Conservation (phyloP, 2,113 vertebrate species). For the Channa maculata region DNA sequence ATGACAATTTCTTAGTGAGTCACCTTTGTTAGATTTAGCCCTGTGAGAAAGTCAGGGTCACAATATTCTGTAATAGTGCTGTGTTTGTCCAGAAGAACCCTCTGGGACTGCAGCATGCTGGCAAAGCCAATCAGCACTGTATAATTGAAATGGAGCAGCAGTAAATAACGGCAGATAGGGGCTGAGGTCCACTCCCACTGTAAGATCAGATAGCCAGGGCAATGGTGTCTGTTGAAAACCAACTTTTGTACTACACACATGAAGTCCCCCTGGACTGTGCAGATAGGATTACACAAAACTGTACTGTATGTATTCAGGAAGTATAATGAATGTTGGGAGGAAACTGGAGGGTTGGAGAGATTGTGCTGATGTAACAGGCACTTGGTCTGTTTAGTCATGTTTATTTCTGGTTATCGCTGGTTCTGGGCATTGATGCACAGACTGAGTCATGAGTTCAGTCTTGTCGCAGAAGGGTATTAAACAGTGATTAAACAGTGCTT, state of each 20-base stretch:
- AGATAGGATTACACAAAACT: conserved; percentile 40
- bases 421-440: not conserved
- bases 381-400: conserved; percentile 1
- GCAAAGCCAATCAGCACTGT: conserved; percentile 53
- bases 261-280: conserved; percentile 40
- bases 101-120: conserved; percentile 38
- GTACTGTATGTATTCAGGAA: conserved; percentile 59
- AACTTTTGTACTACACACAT: conserved; percentile 35
- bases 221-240: conserved; percentile 54
- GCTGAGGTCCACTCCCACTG: conserved; percentile 31
- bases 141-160: conserved; percentile 66
- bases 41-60: conserved; percentile 21
- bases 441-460: not conserved
- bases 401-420: not conserved
- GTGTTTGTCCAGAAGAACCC: conserved; percentile 53
- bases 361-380: not conserved
- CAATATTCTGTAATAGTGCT: conserved; percentile 6
- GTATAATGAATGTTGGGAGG: conserved; percentile 56
- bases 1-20: conserved; percentile 6
- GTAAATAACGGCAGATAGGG: conserved; percentile 61
- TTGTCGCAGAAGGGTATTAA: too few species aligned
- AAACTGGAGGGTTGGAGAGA: conserved; percentile 28
- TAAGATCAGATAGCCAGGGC: conserved; percentile 61
- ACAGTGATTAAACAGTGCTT: too few species aligned
- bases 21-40: conserved; percentile 6